Percentiles rank a stretch among this genome's conserved stretches.
These are phyloP conservation scores for Limulus polyphemus DNA, from an alignment of 2,888 invertebrate species.

Conservation along the genomic window DNA sequence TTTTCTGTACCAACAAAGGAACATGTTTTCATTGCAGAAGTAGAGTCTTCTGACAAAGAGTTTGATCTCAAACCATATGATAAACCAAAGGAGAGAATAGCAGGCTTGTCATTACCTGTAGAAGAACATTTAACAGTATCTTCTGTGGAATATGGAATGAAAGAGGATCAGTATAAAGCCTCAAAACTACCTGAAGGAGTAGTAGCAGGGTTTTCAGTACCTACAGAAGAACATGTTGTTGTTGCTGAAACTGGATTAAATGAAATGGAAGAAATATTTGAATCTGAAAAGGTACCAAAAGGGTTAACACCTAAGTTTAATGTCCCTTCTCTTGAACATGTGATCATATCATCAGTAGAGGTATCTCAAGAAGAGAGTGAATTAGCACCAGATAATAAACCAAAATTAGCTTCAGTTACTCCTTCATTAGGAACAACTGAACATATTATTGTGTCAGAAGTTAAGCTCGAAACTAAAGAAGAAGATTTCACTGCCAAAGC, in stretches of 20 bases:
- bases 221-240: slow-evolving; percentile 18
- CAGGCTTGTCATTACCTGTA: slow-evolving; percentile 16
- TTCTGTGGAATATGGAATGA: slow-evolving; percentile 14
- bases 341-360: slow-evolving; percentile 14
- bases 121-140: slow-evolving; percentile 19
- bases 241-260: slow-evolving; percentile 13
- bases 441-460: slow-evolving; percentile 14
- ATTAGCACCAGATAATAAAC: slow-evolving; percentile 8
- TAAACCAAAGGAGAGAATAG: slow-evolving; percentile 6
- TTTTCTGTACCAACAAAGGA: slow-evolving; percentile 3
- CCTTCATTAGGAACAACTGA: slow-evolving; percentile 18
- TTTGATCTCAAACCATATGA: slow-evolving; percentile 8
- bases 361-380: slow-evolving; percentile 6
- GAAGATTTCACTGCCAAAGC: slow-evolving; percentile 14
- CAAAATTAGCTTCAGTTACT: slow-evolving; percentile 16
- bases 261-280: slow-evolving; percentile 15
- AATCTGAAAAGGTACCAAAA: slow-evolving; percentile 36
- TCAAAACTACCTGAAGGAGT: slow-evolving; percentile 10
- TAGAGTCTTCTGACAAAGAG: slow-evolving; percentile 4
- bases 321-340: slow-evolving; percentile 18
- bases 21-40: slow-evolving; percentile 14
- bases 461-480: slow-evolving; percentile 20
- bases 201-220: slow-evolving; percentile 12
- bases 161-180: slow-evolving; percentile 10
- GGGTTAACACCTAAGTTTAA: slow-evolving; percentile 41